phyloP scores from a whole-genome alignment of 2,113 vertebrate species.

The Copsychus sechellarum region DNA sequence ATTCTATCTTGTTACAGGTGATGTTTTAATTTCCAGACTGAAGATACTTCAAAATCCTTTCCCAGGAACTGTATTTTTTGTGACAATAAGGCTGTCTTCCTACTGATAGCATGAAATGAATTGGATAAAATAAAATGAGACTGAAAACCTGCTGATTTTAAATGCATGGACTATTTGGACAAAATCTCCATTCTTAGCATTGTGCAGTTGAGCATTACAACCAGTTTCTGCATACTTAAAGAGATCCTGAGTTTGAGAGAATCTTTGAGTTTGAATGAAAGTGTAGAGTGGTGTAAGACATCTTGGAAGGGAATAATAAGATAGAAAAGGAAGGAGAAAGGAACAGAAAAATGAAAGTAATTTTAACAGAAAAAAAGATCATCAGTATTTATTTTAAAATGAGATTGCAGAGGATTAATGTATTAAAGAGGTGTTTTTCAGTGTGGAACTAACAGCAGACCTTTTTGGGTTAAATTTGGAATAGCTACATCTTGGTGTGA shows the following conservation, averaged over 20 bases:
- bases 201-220: background rate
- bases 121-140: background rate
- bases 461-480: background rate
- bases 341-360: background rate
- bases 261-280: background rate
- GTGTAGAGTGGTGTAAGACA: background rate
- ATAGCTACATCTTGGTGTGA: background rate
- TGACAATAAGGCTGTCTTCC: background rate
- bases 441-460: background rate
- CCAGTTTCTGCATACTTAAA: background rate
- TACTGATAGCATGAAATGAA: background rate
- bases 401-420: background rate
- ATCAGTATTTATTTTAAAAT: background rate
- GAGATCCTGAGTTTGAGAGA: background rate
- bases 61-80: background rate
- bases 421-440: background rate
- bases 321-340: background rate
- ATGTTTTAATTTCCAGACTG: constrained; percentile 31
- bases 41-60: constrained; percentile 13
- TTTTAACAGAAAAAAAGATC: background rate
- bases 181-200: background rate
- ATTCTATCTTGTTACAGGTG: background rate
- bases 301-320: background rate
- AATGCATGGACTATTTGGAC: background rate
- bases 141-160: constrained; percentile 8